phyloP scores from a whole-genome alignment of 1,140 invertebrate species.

The Neocloeon triangulifer region DNA sequence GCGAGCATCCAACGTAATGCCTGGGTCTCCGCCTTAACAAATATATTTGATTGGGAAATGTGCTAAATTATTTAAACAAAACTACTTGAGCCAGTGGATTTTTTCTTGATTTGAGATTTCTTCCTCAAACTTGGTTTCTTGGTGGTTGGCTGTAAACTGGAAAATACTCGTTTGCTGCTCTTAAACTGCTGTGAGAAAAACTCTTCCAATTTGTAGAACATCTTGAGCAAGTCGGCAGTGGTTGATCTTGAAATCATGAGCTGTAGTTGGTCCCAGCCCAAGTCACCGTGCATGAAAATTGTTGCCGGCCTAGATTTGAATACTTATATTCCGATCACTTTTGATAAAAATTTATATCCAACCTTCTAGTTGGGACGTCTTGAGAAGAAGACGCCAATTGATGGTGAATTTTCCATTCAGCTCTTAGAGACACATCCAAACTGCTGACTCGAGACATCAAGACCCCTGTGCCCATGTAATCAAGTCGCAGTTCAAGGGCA shows the following conservation, averaged over 20 bases:
- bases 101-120: conserved; percentile 15
- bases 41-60: no score
- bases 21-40: conserved; percentile 1
- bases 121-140: conserved; percentile 22
- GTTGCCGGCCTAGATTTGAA: conserved; percentile 45
- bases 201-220: conserved; percentile 89
- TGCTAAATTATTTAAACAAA: not conserved
- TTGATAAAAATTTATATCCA: not conserved
- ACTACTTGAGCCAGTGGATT: conserved; percentile 6
- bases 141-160: conserved; percentile 36
- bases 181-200: conserved; percentile 93
- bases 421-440: conserved; percentile 51
- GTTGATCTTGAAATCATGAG: conserved; percentile 91
- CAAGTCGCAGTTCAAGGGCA: conserved; percentile 67
- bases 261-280: conserved; percentile 88
- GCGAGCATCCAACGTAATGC: conserved; percentile 29
- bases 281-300: conserved; percentile 79
- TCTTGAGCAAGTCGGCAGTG: conserved; percentile 86
- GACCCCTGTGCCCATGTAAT: conserved; percentile 91
- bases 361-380: conserved; percentile 14
- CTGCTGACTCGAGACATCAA: conserved; percentile 73
- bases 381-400: conserved; percentile 12
- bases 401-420: conserved; percentile 54
- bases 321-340: no score
- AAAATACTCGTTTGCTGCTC: conserved; percentile 75